phyloP scores from a whole-genome alignment of 2,113 vertebrate species.

The Triplophysa tibetana region DNA sequence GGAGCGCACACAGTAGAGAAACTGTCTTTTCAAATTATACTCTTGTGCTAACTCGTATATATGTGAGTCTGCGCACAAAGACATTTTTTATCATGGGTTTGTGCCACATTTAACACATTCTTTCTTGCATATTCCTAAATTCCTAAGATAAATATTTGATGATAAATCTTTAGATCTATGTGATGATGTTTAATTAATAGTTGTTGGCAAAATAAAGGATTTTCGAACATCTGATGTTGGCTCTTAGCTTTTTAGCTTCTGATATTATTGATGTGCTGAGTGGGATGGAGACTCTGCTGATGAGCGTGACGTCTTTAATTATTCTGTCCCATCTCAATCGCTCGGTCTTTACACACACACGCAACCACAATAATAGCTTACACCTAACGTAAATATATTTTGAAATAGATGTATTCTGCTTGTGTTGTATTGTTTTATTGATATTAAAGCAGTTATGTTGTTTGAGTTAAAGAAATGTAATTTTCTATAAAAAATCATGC shows the following conservation, averaged over 20 bases:
- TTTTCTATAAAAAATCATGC: too few relatives aligned
- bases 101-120: slow-evolving; percentile 29
- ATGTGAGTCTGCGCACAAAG: slow-evolving; percentile 4
- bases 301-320: slow-evolving; percentile 44
- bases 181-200: slow-evolving; percentile 56
- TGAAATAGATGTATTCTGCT: too few relatives aligned
- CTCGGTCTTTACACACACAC: neutral
- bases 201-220: slow-evolving; percentile 44
- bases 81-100: slow-evolving; percentile 21
- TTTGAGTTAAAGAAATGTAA: too few relatives aligned
- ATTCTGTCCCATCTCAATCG: slow-evolving; percentile 5
- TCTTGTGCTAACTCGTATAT: slow-evolving; percentile 15
- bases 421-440: too few relatives aligned
- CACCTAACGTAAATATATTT: too few relatives aligned
- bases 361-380: neutral
- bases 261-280: slow-evolving; percentile 51
- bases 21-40: slow-evolving; percentile 42
- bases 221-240: slow-evolving; percentile 29
- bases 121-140: slow-evolving; percentile 34
- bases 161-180: slow-evolving; percentile 43
- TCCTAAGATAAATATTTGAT: slow-evolving; percentile 43
- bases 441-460: too few relatives aligned
- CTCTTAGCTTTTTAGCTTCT: slow-evolving; percentile 27
- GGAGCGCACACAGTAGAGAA: slow-evolving; percentile 7
- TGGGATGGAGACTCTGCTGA: slow-evolving; percentile 31